Conservation (phyloP, 2,113 vertebrate genomes). For the Donacobius atricapilla region DNA sequence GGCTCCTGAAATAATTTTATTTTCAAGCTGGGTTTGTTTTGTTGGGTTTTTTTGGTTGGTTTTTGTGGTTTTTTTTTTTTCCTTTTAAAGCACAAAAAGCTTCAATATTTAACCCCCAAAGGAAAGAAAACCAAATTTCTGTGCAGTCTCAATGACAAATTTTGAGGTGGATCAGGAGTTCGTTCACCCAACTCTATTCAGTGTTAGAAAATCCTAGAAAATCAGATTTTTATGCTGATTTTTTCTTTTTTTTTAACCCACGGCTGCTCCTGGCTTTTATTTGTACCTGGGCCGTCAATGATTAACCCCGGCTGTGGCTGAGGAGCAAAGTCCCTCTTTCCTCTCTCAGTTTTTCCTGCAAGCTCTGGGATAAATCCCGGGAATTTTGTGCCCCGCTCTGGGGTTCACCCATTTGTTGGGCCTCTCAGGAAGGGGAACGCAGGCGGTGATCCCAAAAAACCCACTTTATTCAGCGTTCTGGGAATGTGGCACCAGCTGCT, state of each 20-base stretch:
- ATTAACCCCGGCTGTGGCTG: neutral
- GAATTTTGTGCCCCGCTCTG: neutral
- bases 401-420: neutral
- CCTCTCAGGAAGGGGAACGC: neutral
- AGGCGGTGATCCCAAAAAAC: neutral
- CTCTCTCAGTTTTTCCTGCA: neutral
- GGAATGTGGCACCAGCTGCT: neutral
- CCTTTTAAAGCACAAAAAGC: neutral
- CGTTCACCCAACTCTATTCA: neutral
- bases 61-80: neutral
- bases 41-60: neutral
- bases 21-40: neutral
- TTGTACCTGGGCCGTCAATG: neutral
- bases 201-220: neutral
- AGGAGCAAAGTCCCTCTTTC: neutral
- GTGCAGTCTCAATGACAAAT: neutral
- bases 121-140: neutral
- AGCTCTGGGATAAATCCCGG: fast-evolving
- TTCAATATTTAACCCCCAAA: neutral
- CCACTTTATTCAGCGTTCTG: neutral
- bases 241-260: neutral
- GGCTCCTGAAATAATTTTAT: neutral
- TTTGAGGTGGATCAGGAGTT: neutral
- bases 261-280: neutral
- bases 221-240: neutral